phyloP scores from a whole-genome alignment of 2,797 vertebrate species.

The Chiroxiphia lanceolata region DNA sequence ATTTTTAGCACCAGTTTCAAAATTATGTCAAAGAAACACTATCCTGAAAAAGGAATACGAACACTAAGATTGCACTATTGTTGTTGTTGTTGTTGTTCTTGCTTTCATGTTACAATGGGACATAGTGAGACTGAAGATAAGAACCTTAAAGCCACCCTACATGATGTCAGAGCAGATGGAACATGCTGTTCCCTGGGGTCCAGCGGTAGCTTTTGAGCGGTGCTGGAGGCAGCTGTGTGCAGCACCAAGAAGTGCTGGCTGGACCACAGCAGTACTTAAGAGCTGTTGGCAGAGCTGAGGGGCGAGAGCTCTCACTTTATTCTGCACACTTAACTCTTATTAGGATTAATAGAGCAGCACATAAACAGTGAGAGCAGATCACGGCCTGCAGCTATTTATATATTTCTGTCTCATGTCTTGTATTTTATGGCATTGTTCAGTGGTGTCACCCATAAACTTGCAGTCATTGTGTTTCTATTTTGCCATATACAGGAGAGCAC shows the following conservation, averaged over 20 bases:
- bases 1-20: background rate
- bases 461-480: slow-evolving; percentile 9
- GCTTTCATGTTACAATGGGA: background rate
- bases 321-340: slow-evolving; percentile 66
- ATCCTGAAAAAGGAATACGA: background rate
- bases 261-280: slow-evolving; percentile 1
- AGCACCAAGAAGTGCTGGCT: background rate
- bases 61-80: background rate
- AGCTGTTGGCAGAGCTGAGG: slow-evolving; percentile 41
- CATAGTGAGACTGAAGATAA: background rate
- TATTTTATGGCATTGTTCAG: slow-evolving; percentile 14
- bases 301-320: slow-evolving; percentile 37
- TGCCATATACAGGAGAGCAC: background rate
- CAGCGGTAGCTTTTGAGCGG: background rate
- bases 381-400: slow-evolving; percentile 46
- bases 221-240: background rate
- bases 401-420: slow-evolving; percentile 36
- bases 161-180: background rate
- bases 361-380: slow-evolving; percentile 49
- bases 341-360: slow-evolving; percentile 46
- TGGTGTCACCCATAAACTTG: slow-evolving; percentile 13
- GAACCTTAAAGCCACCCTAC: background rate
- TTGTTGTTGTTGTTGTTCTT: background rate
- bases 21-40: background rate
- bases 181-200: background rate